These are phyloP conservation scores for Sterna hirundo DNA, from an alignment of 2,113 vertebrate genomes.

Conservation along the genomic window DNA sequence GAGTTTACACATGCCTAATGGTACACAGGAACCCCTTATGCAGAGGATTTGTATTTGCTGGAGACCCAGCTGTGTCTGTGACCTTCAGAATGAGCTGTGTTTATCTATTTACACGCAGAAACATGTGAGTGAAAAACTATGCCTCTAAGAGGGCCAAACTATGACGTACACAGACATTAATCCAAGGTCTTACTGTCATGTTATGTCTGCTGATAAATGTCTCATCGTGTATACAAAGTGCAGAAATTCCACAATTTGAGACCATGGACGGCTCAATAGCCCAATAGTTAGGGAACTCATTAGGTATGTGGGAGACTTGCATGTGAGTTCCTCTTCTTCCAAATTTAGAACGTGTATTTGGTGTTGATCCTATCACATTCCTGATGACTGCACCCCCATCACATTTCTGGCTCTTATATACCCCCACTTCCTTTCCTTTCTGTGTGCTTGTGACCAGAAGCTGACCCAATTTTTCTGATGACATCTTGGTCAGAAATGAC, in stretches of 20 bases:
- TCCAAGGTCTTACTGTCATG: neutral
- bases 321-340: neutral
- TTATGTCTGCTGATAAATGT: neutral
- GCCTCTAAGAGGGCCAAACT: neutral
- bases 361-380: neutral
- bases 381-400: neutral
- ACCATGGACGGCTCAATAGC: neutral
- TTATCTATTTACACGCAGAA: neutral
- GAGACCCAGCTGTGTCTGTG: neutral
- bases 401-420: neutral
- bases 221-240: neutral
- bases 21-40: neutral
- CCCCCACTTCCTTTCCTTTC: neutral
- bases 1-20: neutral
- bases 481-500: slow-evolving; percentile 10
- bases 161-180: neutral
- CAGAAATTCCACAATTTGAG: neutral
- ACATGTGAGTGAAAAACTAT: neutral
- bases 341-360: neutral
- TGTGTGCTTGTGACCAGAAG: neutral
- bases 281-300: neutral
- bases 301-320: neutral
- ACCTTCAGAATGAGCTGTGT: neutral
- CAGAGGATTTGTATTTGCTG: neutral
- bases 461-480: neutral